These are phyloP conservation scores for Sitta europaea DNA, from an alignment of 2,113 vertebrate species.

Conservation along the genomic window DNA sequence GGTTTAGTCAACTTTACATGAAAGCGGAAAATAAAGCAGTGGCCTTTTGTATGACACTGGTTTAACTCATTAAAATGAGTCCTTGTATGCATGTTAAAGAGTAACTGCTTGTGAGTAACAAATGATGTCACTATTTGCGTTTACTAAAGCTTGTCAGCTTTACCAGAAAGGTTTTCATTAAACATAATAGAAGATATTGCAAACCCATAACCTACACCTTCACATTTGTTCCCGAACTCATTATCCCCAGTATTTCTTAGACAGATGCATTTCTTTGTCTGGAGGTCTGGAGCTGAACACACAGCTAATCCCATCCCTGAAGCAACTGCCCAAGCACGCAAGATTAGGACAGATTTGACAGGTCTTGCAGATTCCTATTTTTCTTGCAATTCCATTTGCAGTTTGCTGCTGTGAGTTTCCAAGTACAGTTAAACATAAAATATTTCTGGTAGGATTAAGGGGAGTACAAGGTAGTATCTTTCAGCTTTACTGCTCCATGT, in stretches of 20 bases:
- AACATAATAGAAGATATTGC: not conserved
- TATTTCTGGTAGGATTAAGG: not conserved
- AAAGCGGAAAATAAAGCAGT: not conserved
- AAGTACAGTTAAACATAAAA: not conserved
- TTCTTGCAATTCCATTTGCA: not conserved
- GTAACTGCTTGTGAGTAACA: not conserved
- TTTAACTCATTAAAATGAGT: not conserved
- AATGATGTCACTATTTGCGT: not conserved
- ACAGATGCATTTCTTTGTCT: not conserved
- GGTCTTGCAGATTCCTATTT: not conserved
- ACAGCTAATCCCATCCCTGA: not conserved
- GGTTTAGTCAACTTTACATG: not conserved
- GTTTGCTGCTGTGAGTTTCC: not conserved
- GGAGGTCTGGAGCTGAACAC: not conserved
- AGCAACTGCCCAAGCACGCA: not conserved
- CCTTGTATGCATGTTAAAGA: not conserved
- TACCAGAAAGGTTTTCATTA: not conserved
- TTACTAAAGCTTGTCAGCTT: not conserved
- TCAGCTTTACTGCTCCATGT: not conserved
- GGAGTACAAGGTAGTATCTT: not conserved
- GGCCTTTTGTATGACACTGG: not conserved
- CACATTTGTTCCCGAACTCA: not conserved
- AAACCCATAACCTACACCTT: not conserved
- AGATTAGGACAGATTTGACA: not conserved
- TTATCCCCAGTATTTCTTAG: not conserved